phyloP scores from a whole-genome alignment of 2,888 invertebrate species.

The Nesidiocoris tenuis region DNA sequence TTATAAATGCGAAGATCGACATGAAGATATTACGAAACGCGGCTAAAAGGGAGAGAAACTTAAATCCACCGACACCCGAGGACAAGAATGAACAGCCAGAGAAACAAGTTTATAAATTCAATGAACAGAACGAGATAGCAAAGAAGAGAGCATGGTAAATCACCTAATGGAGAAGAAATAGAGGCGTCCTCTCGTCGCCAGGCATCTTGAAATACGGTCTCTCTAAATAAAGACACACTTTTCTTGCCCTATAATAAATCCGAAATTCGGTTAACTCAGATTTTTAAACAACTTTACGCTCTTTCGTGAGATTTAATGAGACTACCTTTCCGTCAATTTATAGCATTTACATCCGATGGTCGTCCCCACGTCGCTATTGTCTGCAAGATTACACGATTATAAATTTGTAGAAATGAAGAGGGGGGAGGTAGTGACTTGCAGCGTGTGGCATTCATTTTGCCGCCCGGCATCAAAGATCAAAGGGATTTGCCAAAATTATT shows the following conservation, averaged over 20 bases:
- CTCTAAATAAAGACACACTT: conserved; percentile 39
- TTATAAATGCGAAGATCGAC: background rate
- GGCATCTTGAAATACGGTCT: conserved; percentile 28
- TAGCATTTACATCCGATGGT: too few species aligned
- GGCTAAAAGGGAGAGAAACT: background rate
- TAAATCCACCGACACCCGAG: background rate
- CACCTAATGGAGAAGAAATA: conserved; percentile 41
- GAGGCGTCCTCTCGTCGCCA: conserved; percentile 30
- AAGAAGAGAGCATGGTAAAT: conserved; percentile 38
- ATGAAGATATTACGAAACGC: background rate
- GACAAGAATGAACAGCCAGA: conserved; percentile 13
- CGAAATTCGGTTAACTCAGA: conserved; percentile 34
- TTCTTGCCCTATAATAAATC: conserved; percentile 37
- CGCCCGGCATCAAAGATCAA: too few species aligned
- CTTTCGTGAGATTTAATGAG: conserved; percentile 17
- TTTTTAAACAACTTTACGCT: conserved; percentile 15
- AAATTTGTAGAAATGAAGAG: too few species aligned
- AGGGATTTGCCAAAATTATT: too few species aligned
- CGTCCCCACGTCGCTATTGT: too few species aligned
- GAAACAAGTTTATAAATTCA: conserved; percentile 39
- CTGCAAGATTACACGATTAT: too few species aligned
- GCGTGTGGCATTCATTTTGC: too few species aligned
- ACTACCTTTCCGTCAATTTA: too few species aligned
- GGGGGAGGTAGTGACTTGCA: too few species aligned
- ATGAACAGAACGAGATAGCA: conserved; percentile 36